Evolutionary conservation across 1,140 invertebrate species (phyloP), one percentile per base, ranked within the genome.

Genomic region (Odontomachus brunneus): DNA sequence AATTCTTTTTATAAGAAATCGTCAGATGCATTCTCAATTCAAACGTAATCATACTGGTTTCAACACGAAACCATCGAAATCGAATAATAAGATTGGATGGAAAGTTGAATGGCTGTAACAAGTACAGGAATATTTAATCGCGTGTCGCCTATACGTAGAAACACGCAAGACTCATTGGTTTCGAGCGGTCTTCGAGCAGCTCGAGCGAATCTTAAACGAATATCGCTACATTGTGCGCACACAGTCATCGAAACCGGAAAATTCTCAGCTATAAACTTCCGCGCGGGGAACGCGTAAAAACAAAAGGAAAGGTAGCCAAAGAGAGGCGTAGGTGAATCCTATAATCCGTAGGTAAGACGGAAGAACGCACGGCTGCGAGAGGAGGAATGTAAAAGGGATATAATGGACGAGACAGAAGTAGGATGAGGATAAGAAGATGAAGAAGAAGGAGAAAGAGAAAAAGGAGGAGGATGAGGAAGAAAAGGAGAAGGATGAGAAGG

Each of bases 401-500:
- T 57, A 15, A 5, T 53, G 57, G 12, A n/a, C 44, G 17, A n/a
- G 29, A 3, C 4, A 59, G 67, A 66, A 84, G 63, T 51, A 74
- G 14, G 55, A 60, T 55, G 12, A 75, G 26, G 57, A 87, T 29
- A 60, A 75, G 38, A 48, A 74, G 44, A 26, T 75, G 69, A 12
- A 81, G 65, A 57, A 75, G 22, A 19, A 44, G 66, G 65, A 82
- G 81, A 17, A 65, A 55, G 44, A 55, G 76, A 62, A 73, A 66
- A 33, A 33, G 29, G 5, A 33, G 22, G 19, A 44, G n/a, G 49
- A 59, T 65, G 76, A 76, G 63, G 14, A 19, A 9, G 38, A 66
- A 29, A 38, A 62, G 17, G 74, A 57, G 55, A 69, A 69, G 51
- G 83, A 63, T 33, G 59, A 82, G 53, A 57, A 82, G 38, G 38